phyloP scores from a whole-genome alignment of 1,140 invertebrate genomes.

The Zaprionus vittiger region DNA sequence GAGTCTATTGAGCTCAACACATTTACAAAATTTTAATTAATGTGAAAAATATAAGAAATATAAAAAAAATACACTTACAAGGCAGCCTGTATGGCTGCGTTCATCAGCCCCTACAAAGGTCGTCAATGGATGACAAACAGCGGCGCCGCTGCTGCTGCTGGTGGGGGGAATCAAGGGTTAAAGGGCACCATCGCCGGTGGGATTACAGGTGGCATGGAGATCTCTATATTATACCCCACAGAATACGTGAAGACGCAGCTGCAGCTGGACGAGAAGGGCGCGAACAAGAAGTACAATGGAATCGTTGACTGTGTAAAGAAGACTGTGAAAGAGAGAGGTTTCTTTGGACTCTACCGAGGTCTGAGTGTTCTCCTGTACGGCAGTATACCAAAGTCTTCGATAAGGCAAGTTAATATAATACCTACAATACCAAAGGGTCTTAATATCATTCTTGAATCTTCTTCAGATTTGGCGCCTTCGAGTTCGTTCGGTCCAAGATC shows the following conservation, averaged over 20 bases:
- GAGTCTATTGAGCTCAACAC: too few relatives aligned
- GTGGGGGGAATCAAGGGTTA: conserved; percentile 87
- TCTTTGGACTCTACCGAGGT: conserved; percentile 97
- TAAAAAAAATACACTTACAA: conserved; percentile 2
- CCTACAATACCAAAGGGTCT: too few relatives aligned
- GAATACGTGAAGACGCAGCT: conserved; percentile 99
- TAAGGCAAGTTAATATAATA: conserved; percentile 85
- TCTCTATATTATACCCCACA: conserved; percentile 99
- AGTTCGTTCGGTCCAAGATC: conserved; percentile 93
- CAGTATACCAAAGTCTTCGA: conserved; percentile 98
- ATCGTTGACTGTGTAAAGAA: conserved; percentile 97
- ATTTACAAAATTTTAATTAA: not conserved
- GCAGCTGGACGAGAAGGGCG: conserved; percentile 96
- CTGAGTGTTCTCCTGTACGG: conserved; percentile 98
- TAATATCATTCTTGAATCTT: not conserved
- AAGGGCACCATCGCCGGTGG: conserved; percentile 94
- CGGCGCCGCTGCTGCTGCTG: conserved; percentile 89
- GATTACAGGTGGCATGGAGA: conserved; percentile 96
- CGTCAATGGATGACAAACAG: conserved; percentile 90
- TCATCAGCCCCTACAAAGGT: conserved; percentile 86
- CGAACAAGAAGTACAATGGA: conserved; percentile 91
- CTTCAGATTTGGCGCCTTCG: conserved; percentile 98
- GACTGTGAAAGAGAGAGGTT: conserved; percentile 94
- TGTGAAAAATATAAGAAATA: not conserved
- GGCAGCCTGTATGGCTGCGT: conserved; percentile 58